phyloP scores from a whole-genome alignment of 1,140 invertebrate species.

The Harlomillsia oculata region DNA sequence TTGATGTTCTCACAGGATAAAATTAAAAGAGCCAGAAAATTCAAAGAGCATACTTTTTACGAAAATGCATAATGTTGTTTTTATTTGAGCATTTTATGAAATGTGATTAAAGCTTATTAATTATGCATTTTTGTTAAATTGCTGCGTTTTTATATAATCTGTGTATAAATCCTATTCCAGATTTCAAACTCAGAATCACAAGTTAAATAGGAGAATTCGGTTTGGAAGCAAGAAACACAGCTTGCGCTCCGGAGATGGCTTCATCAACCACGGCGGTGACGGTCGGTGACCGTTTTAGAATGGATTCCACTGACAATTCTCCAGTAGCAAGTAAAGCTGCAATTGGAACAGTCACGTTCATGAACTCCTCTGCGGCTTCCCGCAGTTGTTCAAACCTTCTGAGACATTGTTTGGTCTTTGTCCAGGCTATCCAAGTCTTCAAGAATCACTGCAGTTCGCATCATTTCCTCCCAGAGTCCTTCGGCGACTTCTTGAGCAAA shows the following conservation, averaged over 20 bases:
- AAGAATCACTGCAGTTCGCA: constrained; percentile 11
- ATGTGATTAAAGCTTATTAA: no score
- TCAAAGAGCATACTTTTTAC: no score
- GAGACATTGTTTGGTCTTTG: background rate
- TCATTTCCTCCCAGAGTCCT: constrained; percentile 13
- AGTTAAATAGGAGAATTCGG: no score
- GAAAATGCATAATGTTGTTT: no score
- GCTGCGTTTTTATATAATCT: no score
- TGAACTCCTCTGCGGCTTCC: constrained; percentile 5
- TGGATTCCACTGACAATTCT: constrained; percentile 24
- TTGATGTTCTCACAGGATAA: no score
- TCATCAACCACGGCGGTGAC: constrained; percentile 4
- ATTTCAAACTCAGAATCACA: no score
- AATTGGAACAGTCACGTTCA: constrained; percentile 16
- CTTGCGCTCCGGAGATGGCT: constrained; percentile 2
- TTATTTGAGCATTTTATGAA: no score
- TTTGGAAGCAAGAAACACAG: no score
- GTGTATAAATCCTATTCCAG: no score
- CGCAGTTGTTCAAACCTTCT: constrained; percentile 10
- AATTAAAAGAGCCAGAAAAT: no score
- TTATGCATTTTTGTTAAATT: no score
- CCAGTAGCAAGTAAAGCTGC: constrained; percentile 15
- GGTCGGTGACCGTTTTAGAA: constrained; percentile 24
- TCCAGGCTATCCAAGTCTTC: constrained; percentile 17
- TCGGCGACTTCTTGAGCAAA: constrained; percentile 18